Base-by-base conservation (phyloP, 2,797 vertebrate species). In the Sebastes glaucus region DNA sequence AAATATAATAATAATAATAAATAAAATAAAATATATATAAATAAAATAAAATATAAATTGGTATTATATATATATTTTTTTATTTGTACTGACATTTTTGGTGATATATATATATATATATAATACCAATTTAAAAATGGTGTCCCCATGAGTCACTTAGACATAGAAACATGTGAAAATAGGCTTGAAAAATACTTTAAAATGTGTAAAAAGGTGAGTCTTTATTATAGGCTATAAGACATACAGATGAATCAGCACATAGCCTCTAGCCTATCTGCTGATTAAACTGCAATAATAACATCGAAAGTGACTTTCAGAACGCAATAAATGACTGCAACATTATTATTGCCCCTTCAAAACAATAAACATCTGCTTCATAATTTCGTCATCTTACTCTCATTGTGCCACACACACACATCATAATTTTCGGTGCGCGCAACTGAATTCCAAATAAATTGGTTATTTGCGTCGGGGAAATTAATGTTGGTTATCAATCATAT, bases 401-500 rank as follows among this genome's bases (percentile, higher is more conserved):
- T 55, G 59, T 55, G 64, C 56, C 71, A 52, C 60, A 42, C 85
- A 42, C 38, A 38, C 35, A 38, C 35, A 38, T 38, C 35, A 69
- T 59, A 18, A n/a, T 78, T 53, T 70, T 79, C 68, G 35, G 22
- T 86, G 72, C 38, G 23, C 10, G 71, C 67, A 49, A n/a, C 13
- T 72, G 80, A 71, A 75, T 90, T 75, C 70, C 68, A 66, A 85
- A 88, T 68, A 78, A 85, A 89, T 88, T 80, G 74, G 25, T 84
- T 84, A 75, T 90, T 88, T 89, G 80, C 65, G 52, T 84, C 62
- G 68, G 73, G 73, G 18, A 87, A 81, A 80, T 83, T 74, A 90
- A 91, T 78, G 86, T 57, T 42, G 67, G 80, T 87, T 82, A 90
- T 95, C 88, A 90, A 93, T 95, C 92, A 93, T 84, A 81, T 94